Evolutionary conservation across 92 coral and sea anemone species (phyloP), one percentile per base, ranked within the genome.

Genomic region (Isaurus tuberculatus): DNA sequence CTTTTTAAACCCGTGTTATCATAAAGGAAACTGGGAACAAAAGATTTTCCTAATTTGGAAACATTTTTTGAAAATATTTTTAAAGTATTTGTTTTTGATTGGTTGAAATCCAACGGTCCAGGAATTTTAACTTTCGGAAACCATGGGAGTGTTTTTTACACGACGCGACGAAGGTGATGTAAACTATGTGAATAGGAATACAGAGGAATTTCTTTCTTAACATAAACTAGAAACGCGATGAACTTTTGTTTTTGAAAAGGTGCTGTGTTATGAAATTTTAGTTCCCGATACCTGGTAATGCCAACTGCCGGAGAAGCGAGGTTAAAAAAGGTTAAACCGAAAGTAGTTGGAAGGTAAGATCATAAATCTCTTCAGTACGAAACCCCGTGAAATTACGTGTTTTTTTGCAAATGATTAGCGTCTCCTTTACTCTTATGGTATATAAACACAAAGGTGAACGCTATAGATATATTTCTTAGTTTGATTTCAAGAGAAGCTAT

Each of bases 261-360:
- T 77, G 33, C 27, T 57, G 19, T 22, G 82, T 57, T 55, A 60
- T 77, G 82, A 57, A n/a, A 36, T 16, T 60, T 77, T 77, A 15
- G 22, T 22, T 57, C 51, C 26, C 13, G 51, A 77, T 31, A 7
- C 68, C 22, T 77, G 82, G 70, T 57, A 19, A 77, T 77, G 82
- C 82, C 82, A n/a, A 77, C 82, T 23, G 82, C 82, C 23, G 82
- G 82, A 77, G 82, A 77, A 77, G 82, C 82, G 60, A 77, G 69
- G 32, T 77, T 77, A 64, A 58, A 77, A n/a, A 77, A 77, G 34
- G 23, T 55, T 17, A 77, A 77, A 77, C 20, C 51, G 32, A 15
- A 22, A 28, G 69, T 1, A 34, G 51, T 57, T 58, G 51, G 82
- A 37, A 77, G 82, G 82, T 77, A 55, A 58, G 70, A 32, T 0